These are phyloP conservation scores for Oncorhynchus tshawytscha DNA, from an alignment of 2,113 vertebrate genomes.

Conservation along the genomic window DNA sequence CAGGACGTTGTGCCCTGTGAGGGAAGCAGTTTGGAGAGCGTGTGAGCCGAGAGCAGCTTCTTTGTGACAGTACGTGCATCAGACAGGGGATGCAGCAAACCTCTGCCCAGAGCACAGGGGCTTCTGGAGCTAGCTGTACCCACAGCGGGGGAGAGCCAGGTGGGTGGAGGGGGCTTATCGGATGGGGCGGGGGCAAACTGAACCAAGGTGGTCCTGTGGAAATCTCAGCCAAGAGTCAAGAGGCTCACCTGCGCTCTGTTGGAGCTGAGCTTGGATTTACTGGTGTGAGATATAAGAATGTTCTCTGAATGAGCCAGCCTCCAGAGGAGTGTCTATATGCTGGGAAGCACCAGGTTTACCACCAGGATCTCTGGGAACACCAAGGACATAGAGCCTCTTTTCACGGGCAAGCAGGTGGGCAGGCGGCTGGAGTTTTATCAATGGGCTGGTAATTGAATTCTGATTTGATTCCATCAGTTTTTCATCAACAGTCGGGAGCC, in stretches of 20 bases:
- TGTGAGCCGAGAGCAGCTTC: conserved; percentile 44
- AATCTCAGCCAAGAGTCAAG: conserved; percentile 42
- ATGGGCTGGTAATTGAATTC: not conserved
- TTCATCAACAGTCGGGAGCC: not conserved
- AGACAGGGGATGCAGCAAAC: conserved; percentile 78
- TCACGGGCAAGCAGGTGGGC: no score
- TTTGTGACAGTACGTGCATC: conserved; percentile 59
- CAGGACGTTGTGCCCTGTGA: conserved; percentile 69
- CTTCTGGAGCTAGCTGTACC: conserved; percentile 59
- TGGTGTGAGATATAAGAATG: conserved; percentile 48
- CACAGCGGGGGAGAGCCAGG: conserved; percentile 51
- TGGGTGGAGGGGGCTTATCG: conserved; percentile 49
- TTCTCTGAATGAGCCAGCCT: conserved; percentile 44
- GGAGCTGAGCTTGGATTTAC: conserved; percentile 62
- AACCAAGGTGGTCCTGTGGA: conserved; percentile 34
- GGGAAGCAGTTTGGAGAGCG: conserved; percentile 38
- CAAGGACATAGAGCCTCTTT: not conserved
- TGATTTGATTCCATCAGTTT: not conserved
- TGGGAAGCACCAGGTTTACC: no score
- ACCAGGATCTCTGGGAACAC: not conserved
- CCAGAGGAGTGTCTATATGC: conserved; percentile 15
- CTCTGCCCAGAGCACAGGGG: conserved; percentile 69
- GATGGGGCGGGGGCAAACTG: conserved; percentile 28
- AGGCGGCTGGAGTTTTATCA: no score
- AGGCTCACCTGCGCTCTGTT: conserved; percentile 36